Conservation (phyloP, 2,797 vertebrate species). For the Chloroceryle amazona region DNA sequence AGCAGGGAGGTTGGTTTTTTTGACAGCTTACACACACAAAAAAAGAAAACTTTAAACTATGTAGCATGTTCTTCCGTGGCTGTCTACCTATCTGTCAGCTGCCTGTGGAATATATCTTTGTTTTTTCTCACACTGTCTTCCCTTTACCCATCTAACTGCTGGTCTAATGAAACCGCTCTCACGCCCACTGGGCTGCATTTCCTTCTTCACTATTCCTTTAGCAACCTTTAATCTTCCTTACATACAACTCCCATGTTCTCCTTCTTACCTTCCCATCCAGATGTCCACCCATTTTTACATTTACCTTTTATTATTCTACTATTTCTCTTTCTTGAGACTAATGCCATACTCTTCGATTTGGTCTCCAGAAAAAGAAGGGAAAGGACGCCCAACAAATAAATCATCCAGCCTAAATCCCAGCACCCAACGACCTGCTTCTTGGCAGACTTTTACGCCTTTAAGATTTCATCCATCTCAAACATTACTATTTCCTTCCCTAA, state of each 20-base stretch:
- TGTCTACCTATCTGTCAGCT: background rate
- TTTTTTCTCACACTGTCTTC: background rate
- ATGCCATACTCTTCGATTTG: background rate
- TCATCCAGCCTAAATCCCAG: background rate
- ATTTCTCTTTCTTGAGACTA: background rate
- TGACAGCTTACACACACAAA: accelerated
- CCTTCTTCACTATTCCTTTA: background rate
- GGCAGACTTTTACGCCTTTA: background rate
- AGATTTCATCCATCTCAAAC: background rate
- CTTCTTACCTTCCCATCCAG: background rate
- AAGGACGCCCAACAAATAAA: background rate
- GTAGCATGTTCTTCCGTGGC: background rate
- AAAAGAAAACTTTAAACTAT: background rate
- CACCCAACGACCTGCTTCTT: background rate
- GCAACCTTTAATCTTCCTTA: background rate
- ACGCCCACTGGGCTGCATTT: background rate
- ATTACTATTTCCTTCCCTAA: background rate
- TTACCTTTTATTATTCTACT: background rate
- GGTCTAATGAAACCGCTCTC: background rate
- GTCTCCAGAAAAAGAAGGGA: background rate
- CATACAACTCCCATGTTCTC: background rate
- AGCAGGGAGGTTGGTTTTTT: background rate
- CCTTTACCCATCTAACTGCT: background rate
- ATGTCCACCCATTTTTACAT: background rate
- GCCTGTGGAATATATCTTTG: background rate